Percentiles rank a stretch among this genome's conserved stretches.
These are phyloP conservation scores for Propithecus perrieri DNA, from an alignment of 2,797 vertebrate species.

Conservation along the genomic window DNA sequence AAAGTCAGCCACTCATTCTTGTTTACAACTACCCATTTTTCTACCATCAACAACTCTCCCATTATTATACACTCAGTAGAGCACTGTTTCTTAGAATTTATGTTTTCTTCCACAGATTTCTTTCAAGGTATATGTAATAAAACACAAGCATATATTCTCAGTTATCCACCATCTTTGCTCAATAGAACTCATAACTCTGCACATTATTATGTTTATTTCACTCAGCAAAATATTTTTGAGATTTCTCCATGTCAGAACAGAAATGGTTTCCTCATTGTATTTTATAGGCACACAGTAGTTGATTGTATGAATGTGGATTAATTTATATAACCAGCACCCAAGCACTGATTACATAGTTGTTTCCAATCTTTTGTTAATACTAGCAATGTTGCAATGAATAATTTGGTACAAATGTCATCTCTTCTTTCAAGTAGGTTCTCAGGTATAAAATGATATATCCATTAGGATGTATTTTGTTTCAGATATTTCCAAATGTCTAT, in stretches of 20 bases:
- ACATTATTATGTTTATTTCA: neutral
- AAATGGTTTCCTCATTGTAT: neutral
- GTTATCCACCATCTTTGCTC: neutral
- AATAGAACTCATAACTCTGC: neutral
- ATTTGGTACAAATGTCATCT: neutral
- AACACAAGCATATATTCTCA: neutral
- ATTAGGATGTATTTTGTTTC: neutral
- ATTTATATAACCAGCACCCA: neutral
- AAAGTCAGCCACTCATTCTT: neutral
- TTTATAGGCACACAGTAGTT: neutral
- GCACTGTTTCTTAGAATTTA: neutral
- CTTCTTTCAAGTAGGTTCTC: neutral
- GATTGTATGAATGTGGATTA: neutral
- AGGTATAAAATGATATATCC: neutral
- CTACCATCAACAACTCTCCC: neutral
- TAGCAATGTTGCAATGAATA: neutral
- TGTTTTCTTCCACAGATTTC: neutral
- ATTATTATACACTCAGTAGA: neutral
- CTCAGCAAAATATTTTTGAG: slow-evolving; percentile 27
- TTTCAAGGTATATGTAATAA: neutral
- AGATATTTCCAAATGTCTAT: neutral
- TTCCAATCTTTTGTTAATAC: neutral
- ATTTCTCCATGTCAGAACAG: neutral
- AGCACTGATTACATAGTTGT: neutral
- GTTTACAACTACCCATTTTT: neutral